phyloP scores from a whole-genome alignment of 2,888 invertebrate genomes.

The Maniola hyperantus region DNA sequence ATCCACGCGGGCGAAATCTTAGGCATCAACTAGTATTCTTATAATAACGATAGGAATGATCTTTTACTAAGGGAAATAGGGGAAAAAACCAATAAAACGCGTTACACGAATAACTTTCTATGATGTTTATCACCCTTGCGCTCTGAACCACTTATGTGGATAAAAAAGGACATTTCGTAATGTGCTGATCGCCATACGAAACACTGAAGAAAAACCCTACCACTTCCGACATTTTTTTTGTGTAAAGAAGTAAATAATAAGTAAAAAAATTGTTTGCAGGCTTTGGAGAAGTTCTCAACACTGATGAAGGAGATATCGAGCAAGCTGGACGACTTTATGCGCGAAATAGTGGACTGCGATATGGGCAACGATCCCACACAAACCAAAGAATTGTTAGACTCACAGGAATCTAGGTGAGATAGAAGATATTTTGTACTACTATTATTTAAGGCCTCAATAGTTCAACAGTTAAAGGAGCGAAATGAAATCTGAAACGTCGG shows the following conservation, averaged over 20 bases:
- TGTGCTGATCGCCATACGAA: conserved; percentile 62
- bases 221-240: neutral
- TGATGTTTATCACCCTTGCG: conserved; percentile 67
- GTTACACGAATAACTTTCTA: conserved; percentile 40
- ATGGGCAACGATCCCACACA: conserved; percentile 97
- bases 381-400: conserved; percentile 92
- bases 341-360: conserved; percentile 94
- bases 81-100: neutral
- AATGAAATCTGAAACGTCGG: no score
- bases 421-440: neutral
- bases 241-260: neutral
- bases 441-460: neutral
- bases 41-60: neutral
- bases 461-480: neutral
- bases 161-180: conserved; percentile 53
- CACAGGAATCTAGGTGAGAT: conserved; percentile 87
- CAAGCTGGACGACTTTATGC: conserved; percentile 93
- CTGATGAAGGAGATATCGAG: conserved; percentile 95
- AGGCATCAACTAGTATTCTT: neutral
- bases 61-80: neutral
- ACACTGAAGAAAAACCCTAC: conserved; percentile 51
- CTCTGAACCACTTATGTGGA: conserved; percentile 63
- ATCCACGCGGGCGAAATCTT: no score
- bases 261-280: conserved; percentile 81
- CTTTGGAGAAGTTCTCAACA: conserved; percentile 96